Evolutionary conservation across 2,113 vertebrate species (phyloP), one percentile per base, ranked within the genome.

Genomic region (Percopsis transmontana): DNA sequence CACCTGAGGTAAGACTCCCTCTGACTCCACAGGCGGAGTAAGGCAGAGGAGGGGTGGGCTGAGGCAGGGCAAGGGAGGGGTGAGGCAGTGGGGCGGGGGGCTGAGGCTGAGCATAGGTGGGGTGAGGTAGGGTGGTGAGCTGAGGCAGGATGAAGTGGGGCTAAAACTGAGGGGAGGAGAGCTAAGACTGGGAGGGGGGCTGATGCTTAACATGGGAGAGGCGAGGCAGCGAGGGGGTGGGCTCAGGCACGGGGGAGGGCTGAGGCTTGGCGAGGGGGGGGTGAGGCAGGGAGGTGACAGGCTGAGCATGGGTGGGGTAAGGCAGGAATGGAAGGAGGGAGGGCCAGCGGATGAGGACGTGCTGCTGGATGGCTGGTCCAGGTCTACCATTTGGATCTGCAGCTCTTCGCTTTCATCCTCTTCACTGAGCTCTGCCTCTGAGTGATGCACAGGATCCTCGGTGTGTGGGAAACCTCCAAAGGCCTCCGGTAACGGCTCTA

Each of bases 81-180:
- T 87, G 1, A 72, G 72, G 61, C 81, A 89, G 38, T 77, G 68
- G 0, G 87, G 87, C 33, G 89, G 79, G 52, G 89, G 86, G 74
- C 82, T 88, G 48, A 85, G 86, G 79, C 85, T 88, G 7, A 87
- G 87, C 82, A 84, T 80, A 0, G 87, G 83, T 7, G 87, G 89
- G 41, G 89, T 89, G 57, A 89, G 86, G 72, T 88, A 88, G 15
- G 86, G 77, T 64, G 87, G 86, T 15, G 89, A 87, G 70, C 86
- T 87, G 64, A 90, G 84, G 60, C 81, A 76, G 39, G 87, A 89
- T 0, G 89, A 89, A 41, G 87, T 86, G 23, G 87, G 89, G 61
- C 89, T 88, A 66, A 87, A 81, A 62, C 82, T 87, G 20, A 84
- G 53, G 23, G 85, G 72, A 3, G 80, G 82, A 33, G 86, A 87